phyloP scores from a whole-genome alignment of 37 sponge, comb jelly and placozoan genomes.

The Corticium candelabrum region DNA sequence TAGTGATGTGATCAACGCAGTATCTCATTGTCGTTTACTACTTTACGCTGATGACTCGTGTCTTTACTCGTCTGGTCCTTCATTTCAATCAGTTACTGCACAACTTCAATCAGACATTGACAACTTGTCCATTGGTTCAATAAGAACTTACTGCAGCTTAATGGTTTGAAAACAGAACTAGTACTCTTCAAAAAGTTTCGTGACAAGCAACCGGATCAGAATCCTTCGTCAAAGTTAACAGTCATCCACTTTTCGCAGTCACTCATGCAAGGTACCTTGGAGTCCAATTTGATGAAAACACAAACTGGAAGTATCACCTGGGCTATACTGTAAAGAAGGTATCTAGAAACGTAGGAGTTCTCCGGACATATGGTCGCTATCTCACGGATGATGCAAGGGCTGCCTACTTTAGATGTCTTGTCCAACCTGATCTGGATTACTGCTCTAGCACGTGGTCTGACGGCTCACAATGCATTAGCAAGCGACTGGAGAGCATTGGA shows the following conservation, averaged over 20 bases:
- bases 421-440: not conserved
- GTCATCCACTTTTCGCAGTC: not conserved
- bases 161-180: not conserved
- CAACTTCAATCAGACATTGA: not conserved
- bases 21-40: not conserved
- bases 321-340: not conserved
- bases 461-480: not conserved
- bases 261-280: not conserved
- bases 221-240: not conserved
- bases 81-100: not conserved
- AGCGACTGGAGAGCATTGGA: not conserved
- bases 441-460: not conserved
- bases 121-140: not conserved
- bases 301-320: not conserved
- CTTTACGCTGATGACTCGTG: not conserved
- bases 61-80: not conserved
- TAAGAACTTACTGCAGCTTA: not conserved
- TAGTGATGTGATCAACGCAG: not conserved
- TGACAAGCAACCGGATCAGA: not conserved
- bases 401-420: not conserved
- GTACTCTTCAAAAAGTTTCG: not conserved
- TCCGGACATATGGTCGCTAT: not conserved
- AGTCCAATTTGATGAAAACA: not conserved
- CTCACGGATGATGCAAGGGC: not conserved
- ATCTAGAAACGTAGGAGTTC: not conserved